Evolutionary conservation across 2,113 vertebrate species (phyloP).

Genomic region (Cnemophilus loriae): DNA sequence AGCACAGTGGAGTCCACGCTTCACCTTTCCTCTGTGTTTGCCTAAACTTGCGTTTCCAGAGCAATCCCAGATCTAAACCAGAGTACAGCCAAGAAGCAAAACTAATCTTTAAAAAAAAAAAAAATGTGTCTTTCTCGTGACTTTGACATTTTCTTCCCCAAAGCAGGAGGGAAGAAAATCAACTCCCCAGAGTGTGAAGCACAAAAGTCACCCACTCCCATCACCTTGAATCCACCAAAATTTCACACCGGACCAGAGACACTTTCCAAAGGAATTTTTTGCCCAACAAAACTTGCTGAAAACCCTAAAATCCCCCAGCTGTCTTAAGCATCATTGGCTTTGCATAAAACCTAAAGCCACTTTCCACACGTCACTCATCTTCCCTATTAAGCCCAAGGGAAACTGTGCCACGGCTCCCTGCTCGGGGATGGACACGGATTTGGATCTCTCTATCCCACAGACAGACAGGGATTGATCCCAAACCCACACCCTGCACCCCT

Average conservation of each 20-base stretch:
- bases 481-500: neutral
- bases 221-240: neutral
- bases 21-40: neutral
- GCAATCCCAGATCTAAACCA: neutral
- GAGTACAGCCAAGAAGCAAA: neutral
- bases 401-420: rapidly evolving
- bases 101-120: neutral
- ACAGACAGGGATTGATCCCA: rapidly evolving
- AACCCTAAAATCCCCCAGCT: neutral
- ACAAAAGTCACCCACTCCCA: neutral
- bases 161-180: neutral
- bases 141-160: neutral
- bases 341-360: conserved; percentile 47
- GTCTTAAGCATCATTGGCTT: conserved; percentile 5
- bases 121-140: neutral
- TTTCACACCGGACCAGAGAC: rapidly evolving
- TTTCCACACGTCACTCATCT: neutral
- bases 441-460: neutral
- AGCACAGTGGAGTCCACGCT: neutral
- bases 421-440: neutral
- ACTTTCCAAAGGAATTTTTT: neutral
- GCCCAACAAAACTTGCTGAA: neutral
- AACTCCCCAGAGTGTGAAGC: neutral
- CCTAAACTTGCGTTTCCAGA: neutral
- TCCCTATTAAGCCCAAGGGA: neutral